phyloP scores from a whole-genome alignment of 2,797 vertebrate species.

The Oreonectes daqikongensis region DNA sequence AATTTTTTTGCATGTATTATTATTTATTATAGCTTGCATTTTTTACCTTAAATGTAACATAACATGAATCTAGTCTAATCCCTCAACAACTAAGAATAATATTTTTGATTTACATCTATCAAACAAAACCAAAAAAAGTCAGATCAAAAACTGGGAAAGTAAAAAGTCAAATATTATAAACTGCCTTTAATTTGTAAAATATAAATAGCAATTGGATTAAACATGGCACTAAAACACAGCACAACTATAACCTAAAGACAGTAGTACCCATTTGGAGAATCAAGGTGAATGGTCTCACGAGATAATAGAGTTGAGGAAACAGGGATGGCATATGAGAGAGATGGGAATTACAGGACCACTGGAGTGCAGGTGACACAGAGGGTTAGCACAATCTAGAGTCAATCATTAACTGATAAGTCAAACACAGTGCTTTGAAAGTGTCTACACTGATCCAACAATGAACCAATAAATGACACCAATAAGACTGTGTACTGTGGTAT shows the following conservation, averaged over 20 bases:
- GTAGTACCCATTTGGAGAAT: not conserved
- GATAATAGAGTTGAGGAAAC: conserved; percentile 23
- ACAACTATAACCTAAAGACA: not conserved
- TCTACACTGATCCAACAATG: conserved; percentile 27
- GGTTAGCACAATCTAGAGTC: conserved; percentile 54
- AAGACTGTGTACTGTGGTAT: not conserved
- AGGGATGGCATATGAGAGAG: not conserved
- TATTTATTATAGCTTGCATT: not conserved
- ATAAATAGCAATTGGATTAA: not conserved
- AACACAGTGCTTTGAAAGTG: conserved; percentile 45
- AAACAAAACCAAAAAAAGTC: not conserved
- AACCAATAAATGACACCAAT: conserved; percentile 26
- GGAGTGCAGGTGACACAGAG: conserved; percentile 43
- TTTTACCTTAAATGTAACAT: not conserved
- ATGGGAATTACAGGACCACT: conserved; percentile 23
- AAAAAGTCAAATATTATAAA: no score
- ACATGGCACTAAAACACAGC: not conserved
- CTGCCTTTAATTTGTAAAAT: no score
- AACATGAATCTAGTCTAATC: no score
- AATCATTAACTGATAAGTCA: conserved; percentile 59
- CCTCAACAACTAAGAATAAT: no score
- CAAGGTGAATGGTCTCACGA: conserved; percentile 24
- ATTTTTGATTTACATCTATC: not conserved
- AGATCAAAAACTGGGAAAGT: not conserved
- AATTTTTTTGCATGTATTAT: no score